Conservation (phyloP, 2,888 invertebrate genomes). For the Eupithecia subfuscata region DNA sequence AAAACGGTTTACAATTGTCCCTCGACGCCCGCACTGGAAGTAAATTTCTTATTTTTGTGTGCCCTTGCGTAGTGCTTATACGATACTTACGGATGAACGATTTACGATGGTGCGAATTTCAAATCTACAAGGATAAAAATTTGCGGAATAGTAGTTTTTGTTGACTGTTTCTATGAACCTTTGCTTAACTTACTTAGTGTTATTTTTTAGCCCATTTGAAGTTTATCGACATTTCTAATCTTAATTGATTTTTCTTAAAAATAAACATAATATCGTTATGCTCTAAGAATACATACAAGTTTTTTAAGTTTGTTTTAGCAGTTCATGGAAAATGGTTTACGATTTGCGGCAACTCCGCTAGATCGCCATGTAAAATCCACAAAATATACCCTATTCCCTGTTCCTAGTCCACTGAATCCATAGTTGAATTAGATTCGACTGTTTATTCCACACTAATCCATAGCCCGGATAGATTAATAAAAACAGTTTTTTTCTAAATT, state of each 20-base stretch:
- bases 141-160: background rate
- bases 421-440: too few relatives aligned
- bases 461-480: too few relatives aligned
- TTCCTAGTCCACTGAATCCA: too few relatives aligned
- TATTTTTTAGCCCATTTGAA: background rate
- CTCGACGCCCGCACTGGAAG: constrained; percentile 36
- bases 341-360: too few relatives aligned
- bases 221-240: background rate
- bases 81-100: constrained; percentile 26
- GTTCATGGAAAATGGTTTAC: too few relatives aligned
- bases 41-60: constrained; percentile 44
- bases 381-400: background rate
- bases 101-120: background rate
- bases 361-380: too few relatives aligned
- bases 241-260: background rate
- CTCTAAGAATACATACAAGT: too few relatives aligned
- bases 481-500: background rate
- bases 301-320: too few relatives aligned
- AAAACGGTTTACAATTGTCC: constrained; percentile 45
- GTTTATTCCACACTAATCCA: too few relatives aligned
- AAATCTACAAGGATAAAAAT: background rate
- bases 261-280: background rate
- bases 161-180: too few relatives aligned
- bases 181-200: too few relatives aligned
- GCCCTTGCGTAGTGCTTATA: constrained; percentile 30